Evolutionary conservation across 1,140 invertebrate genomes (phyloP).

Genomic region (Dreissena polymorpha): DNA sequence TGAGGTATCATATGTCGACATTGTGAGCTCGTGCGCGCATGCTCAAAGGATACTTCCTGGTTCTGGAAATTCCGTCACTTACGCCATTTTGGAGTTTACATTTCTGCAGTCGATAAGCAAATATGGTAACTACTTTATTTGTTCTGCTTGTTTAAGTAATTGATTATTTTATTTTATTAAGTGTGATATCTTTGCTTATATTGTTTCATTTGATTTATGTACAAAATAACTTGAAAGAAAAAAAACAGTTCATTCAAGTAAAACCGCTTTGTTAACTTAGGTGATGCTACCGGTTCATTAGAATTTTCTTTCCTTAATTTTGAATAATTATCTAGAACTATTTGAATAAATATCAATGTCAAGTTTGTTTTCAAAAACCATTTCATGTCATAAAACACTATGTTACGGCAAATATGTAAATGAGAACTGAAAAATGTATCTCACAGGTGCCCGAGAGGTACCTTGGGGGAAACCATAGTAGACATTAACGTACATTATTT

Average conservation of each 20-base stretch:
- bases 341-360: no score
- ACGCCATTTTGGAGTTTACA: conserved; percentile 50
- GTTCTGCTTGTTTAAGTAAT: background rate
- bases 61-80: conserved; percentile 38
- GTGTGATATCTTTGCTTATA: background rate
- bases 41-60: conserved; percentile 33
- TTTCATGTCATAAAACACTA: no score
- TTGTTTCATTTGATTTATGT: conserved; percentile 1
- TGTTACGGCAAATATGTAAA: no score
- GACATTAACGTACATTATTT: no score
- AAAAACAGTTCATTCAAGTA: background rate
- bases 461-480: no score
- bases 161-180: conserved; percentile 20
- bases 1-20: conserved; percentile 35
- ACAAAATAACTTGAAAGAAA: background rate
- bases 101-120: conserved; percentile 33
- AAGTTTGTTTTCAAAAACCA: no score
- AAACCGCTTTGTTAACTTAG: background rate
- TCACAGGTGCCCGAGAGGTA: no score
- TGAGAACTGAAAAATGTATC: no score
- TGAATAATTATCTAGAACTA: background rate
- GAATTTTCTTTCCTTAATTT: background rate
- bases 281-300: background rate
- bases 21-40: conserved; percentile 34
- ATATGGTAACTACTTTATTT: conserved; percentile 45